These are phyloP conservation scores for Acipenser ruthenus DNA, from an alignment of 2,797 vertebrate genomes.

Conservation along the genomic window DNA sequence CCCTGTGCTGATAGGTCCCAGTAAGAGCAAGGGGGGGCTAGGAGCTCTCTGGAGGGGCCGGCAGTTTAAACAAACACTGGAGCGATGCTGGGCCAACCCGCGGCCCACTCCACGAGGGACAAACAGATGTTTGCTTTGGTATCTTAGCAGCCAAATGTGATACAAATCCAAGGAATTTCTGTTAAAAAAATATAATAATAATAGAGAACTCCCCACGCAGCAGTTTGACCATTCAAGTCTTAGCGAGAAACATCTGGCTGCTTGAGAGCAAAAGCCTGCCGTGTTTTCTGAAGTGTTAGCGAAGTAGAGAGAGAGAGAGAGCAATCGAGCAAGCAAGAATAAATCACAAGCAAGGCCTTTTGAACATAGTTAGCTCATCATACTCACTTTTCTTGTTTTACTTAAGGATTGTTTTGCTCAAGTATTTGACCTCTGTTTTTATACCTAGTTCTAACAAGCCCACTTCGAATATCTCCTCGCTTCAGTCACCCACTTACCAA, in stretches of 20 bases:
- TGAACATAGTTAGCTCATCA: constrained; percentile 10
- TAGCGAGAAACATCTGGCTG: constrained; percentile 77
- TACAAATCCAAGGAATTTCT: constrained; percentile 76
- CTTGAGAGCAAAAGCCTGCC: constrained; percentile 34
- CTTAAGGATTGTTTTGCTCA: too few relatives aligned
- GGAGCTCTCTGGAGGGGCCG: constrained; percentile 5
- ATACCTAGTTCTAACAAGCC: too few relatives aligned
- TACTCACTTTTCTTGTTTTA: too few relatives aligned
- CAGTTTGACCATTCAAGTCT: constrained; percentile 72
- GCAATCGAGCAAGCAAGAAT: not conserved
- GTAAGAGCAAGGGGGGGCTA: constrained; percentile 8
- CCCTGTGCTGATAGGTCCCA: constrained; percentile 5
- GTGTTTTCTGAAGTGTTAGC: constrained; percentile 13
- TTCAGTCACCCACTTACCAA: too few relatives aligned
- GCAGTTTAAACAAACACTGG: constrained; percentile 16
- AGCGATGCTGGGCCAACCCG: not conserved
- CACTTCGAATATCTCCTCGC: too few relatives aligned
- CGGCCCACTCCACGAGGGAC: constrained; percentile 65
- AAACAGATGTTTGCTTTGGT: constrained; percentile 58
- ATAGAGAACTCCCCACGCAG: constrained; percentile 63
- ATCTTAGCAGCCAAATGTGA: constrained; percentile 74
- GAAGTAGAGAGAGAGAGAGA: constrained; percentile 1
- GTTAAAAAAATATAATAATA: constrained; percentile 12
- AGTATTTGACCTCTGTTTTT: too few relatives aligned
- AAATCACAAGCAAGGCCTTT: constrained; percentile 13